These are phyloP conservation scores for Sinocyclocheilus anophthalmus DNA, from an alignment of 2,113 vertebrate genomes.

Conservation along the genomic window DNA sequence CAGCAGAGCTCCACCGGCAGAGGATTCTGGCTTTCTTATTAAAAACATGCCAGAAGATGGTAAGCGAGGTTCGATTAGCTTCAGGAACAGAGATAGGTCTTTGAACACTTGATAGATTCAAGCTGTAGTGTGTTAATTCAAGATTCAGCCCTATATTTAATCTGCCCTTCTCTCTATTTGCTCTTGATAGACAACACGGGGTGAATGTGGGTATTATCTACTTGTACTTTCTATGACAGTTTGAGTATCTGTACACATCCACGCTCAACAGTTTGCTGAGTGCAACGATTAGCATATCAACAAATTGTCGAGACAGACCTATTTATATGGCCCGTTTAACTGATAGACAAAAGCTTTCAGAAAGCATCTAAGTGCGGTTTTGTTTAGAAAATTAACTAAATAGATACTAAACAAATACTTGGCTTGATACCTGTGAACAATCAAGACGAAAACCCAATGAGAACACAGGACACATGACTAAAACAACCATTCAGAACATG, in stretches of 20 bases:
- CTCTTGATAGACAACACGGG: background rate
- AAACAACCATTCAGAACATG: too few species aligned
- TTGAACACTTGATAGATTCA: constrained; percentile 8
- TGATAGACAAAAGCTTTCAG: background rate
- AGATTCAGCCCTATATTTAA: constrained; percentile 5
- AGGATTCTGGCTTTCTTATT: constrained; percentile 12
- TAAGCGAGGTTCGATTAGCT: constrained; percentile 25
- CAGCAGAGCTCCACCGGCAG: background rate
- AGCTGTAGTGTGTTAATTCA: background rate
- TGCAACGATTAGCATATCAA: background rate
- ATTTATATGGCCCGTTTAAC: background rate
- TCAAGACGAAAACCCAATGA: too few species aligned
- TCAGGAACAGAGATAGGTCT: constrained; percentile 2
- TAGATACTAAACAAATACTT: too few species aligned
- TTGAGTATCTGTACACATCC: background rate
- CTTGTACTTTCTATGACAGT: background rate
- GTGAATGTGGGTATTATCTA: background rate
- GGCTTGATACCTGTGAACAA: too few species aligned
- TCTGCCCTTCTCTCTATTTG: constrained; percentile 1
- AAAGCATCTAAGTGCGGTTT: too few species aligned
- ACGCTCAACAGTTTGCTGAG: constrained; percentile 2
- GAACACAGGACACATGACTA: too few species aligned
- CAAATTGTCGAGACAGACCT: background rate
- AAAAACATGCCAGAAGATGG: constrained; percentile 11
- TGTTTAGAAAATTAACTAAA: too few species aligned